These are phyloP conservation scores for Tortrix viridana DNA, from an alignment of 2,888 invertebrate species.

Conservation along the genomic window DNA sequence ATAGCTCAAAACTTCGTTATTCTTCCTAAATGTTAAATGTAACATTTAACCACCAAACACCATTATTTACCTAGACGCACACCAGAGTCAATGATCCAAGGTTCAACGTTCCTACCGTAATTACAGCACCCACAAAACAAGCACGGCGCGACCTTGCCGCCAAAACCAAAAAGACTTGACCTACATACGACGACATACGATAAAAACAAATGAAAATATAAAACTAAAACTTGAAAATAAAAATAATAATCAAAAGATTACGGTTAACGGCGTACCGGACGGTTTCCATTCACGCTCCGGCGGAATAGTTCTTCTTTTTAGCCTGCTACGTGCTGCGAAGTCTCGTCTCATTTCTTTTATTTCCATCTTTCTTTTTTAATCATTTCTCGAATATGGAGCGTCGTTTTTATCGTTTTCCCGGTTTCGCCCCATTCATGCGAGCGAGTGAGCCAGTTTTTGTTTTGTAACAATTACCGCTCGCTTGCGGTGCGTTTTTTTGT, in stretches of 20 bases:
- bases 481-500: conserved; percentile 21
- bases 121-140: conserved; percentile 56
- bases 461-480: conserved; percentile 22
- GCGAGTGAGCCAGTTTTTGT: conserved; percentile 43
- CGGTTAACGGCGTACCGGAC: conserved; percentile 70
- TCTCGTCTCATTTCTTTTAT: conserved; percentile 69
- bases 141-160: conserved; percentile 72
- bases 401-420: conserved; percentile 81
- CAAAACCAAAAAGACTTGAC: conserved; percentile 81
- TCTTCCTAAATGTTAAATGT: not conserved
- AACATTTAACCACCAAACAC: not conserved
- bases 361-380: conserved; percentile 77
- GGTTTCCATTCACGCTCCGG: conserved; percentile 82
- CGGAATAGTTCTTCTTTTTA: conserved; percentile 82
- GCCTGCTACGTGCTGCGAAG: conserved; percentile 71
- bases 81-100: conserved; percentile 22
- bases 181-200: conserved; percentile 73
- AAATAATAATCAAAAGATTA: conserved; percentile 81
- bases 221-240: conserved; percentile 72
- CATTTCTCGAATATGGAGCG: conserved; percentile 83
- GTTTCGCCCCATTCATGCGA: conserved; percentile 69
- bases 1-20: not conserved
- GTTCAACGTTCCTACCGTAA: conserved; percentile 56
- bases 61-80: conserved; percentile 3
- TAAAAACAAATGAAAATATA: conserved; percentile 76